Base-by-base conservation (phyloP, 1,140 invertebrate species). In the Monochamus saltuarius region DNA sequence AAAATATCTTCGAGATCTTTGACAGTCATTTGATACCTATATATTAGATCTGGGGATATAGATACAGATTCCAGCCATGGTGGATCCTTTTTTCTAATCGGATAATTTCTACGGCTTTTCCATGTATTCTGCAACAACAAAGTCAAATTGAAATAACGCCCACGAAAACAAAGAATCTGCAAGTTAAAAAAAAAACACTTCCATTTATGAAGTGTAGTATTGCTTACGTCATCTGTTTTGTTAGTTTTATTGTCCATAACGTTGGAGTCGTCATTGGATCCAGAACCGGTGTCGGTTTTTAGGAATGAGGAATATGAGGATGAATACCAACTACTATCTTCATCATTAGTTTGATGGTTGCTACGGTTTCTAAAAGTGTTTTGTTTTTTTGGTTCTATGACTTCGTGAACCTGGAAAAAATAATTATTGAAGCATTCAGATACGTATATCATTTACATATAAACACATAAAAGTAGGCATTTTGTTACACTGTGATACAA, bases 1-100 rank as follows among this genome's bases (percentile, higher is more conserved):
- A 91, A 75, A 1, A 89, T 82, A 47, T 89, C 85, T n/a, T 83
- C 81, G 34, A 88, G 59, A 4, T 80, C 79, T 61, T 83, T 84
- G 0, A 81, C 76, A 13, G 77, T 67, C 36, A 90, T 75, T 76
- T 89, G 86, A 67, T 90, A 90, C 45, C 84, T 80, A 62, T 85
- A 89, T 3, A 88, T 82, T 7, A 89, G 70, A 59, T 90, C 84
- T 7, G 86, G 81, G 1, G 86, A 87, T 16, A 86, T 73, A 8
- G 81, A 73, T 0, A 89, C 81, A 37, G 82, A 78, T 50, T 87
- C 83, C 68, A 86, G 70, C 86, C 87, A 88, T 7, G 85, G 81
- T 0, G 86, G 85, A 36, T 84, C 81, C 67, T 81, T 77, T 61
- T 80, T 81, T 36, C 77, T 68, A 39, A 70, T 56, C 8, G 73